Evolutionary conservation across 2,113 vertebrate species (phyloP).

Genomic region (Micronisus gabar): DNA sequence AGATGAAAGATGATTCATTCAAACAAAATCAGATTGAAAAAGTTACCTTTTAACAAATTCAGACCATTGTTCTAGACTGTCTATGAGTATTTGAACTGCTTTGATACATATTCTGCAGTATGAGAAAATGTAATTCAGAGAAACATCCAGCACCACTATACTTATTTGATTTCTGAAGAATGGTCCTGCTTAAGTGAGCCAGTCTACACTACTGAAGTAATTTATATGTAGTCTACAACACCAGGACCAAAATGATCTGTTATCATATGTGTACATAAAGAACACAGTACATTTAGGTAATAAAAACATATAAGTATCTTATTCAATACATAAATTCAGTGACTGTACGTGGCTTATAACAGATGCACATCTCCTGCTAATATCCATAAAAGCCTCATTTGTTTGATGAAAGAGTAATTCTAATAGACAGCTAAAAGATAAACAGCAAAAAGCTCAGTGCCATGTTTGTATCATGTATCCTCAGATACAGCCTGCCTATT

Average conservation of each 20-base stretch:
- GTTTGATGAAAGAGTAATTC: background rate
- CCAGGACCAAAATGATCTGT: background rate
- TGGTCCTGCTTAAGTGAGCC: background rate
- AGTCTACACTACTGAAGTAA: background rate
- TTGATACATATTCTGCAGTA: background rate
- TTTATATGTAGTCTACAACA: background rate
- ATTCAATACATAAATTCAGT: background rate
- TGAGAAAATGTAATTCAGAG: background rate
- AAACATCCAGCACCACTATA: background rate
- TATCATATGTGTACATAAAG: background rate
- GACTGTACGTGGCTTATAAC: background rate
- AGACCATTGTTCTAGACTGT: background rate
- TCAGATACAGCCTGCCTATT: background rate
- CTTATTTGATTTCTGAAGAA: background rate
- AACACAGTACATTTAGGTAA: background rate
- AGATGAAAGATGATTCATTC: background rate
- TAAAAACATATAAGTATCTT: background rate
- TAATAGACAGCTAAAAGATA: background rate
- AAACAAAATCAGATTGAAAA: background rate
- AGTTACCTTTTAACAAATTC: background rate
- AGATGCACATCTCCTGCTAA: background rate
- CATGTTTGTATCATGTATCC: rapidly evolving
- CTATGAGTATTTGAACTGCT: background rate
- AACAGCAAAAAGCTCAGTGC: background rate
- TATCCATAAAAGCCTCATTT: background rate